Base-by-base conservation (phyloP, 2,113 vertebrate genomes). In the Trachemys scripta region DNA sequence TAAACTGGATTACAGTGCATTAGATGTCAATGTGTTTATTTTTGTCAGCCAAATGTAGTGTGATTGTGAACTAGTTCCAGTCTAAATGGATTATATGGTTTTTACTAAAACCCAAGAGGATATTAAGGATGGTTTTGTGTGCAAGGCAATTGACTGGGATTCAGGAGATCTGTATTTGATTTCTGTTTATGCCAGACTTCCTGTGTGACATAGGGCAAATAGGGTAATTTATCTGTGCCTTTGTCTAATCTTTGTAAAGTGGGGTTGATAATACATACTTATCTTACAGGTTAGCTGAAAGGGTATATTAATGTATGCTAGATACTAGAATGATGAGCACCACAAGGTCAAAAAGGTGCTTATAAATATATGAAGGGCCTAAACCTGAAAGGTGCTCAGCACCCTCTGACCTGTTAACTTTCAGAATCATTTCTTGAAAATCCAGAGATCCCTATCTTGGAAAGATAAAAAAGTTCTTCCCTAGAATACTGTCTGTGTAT, bases 231-330 rank as follows among this genome's bases (percentile, higher is more conserved):
- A 85, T 89, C 94, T 88, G 85, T 92, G 83, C 82, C 81, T 91
- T 81, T 91, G 42, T 95, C 90, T 92, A 35, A 95, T n/a, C 84
- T 94, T 90, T 85, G 19, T 94, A 87, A 92, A 79, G 88, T 93
- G 91, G 75, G 69, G 92, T 87, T 97, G 95, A 82, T 85, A 85
- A 94, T 94, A 82, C 94, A 85, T 94, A 88, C 91, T 85, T 96
- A 29, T 47, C 6, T 82, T 51, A 13, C 87, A 86, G 80, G 94
- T 90, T 91, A 91, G 84, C 90, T 96, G 54, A 93, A 92, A 91
- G 90, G 88, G 91, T 95, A 89, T 88, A 95, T 96, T 95, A 2
- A 83, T 91, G 75, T 72, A 78, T 95, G 84, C 95, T 85, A 85
- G 12, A 4, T 47, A 45, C 1, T 45, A 5, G 1, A 90, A 69